A percentile compares a stretch with the other conserved stretches of the same genome.
Conservation (phyloP, 2,113 vertebrate species). For the Coturnix japonica region DNA sequence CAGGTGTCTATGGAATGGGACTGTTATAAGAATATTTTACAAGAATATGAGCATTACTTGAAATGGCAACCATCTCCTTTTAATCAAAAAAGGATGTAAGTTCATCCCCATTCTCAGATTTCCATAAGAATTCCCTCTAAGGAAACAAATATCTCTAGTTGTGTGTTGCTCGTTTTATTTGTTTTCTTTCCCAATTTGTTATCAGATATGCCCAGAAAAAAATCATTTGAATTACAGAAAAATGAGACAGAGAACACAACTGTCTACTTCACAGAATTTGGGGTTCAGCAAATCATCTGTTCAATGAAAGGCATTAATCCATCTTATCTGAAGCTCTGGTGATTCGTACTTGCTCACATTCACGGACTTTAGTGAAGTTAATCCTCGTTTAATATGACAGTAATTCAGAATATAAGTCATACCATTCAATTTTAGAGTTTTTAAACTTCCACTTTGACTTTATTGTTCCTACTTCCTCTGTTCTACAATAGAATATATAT, state of each 20-base stretch:
- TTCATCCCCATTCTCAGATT: background rate
- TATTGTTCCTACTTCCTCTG: background rate
- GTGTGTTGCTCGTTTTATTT: no score
- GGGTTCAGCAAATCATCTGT: background rate
- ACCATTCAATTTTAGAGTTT: background rate
- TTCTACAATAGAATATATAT: background rate
- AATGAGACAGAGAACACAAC: background rate
- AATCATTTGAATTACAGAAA: background rate
- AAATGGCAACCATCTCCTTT: background rate
- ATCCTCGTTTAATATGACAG: background rate
- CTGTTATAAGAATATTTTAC: background rate
- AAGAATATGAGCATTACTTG: background rate
- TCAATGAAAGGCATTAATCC: background rate
- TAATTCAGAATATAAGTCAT: background rate
- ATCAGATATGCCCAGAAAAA: background rate
- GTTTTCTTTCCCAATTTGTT: no score
- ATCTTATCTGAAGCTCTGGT: background rate
- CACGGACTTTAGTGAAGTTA: background rate
- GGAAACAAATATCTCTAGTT: background rate
- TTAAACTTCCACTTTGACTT: background rate
- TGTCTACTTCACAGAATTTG: background rate
- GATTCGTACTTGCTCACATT: background rate
- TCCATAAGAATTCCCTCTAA: background rate
- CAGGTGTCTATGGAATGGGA: background rate
- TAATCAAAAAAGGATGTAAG: accelerated